These are phyloP conservation scores for Alosa alosa DNA, from an alignment of 2,113 vertebrate species.

Conservation along the genomic window DNA sequence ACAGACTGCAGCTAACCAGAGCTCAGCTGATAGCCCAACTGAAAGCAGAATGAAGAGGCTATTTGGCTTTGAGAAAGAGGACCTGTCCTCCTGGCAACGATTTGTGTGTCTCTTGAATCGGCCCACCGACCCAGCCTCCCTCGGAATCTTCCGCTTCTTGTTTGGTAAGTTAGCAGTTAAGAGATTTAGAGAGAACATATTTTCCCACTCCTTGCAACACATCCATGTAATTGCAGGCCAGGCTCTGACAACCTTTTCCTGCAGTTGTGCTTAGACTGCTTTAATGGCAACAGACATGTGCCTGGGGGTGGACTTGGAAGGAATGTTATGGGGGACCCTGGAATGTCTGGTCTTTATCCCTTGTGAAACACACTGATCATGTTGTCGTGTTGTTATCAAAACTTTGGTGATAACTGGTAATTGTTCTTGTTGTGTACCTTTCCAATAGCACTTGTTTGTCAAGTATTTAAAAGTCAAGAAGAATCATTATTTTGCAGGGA, in stretches of 20 bases:
- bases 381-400: too few species aligned
- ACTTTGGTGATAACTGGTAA: neutral
- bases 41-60: slow-evolving; percentile 68
- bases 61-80: slow-evolving; percentile 79
- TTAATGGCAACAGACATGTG: neutral
- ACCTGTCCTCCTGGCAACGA: slow-evolving; percentile 76
- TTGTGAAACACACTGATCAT: neutral
- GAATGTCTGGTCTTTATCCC: neutral
- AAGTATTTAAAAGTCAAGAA: neutral
- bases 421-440: neutral
- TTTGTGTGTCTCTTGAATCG: slow-evolving; percentile 80
- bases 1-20: slow-evolving; percentile 1
- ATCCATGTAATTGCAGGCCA: neutral
- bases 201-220: neutral
- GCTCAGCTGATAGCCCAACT: neutral
- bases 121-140: slow-evolving; percentile 80
- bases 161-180: slow-evolving; percentile 74
- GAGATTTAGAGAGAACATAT: neutral
- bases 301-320: neutral
- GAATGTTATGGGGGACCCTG: neutral
- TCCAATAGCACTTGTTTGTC: neutral
- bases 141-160: slow-evolving; percentile 84
- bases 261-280: neutral
- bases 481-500: neutral
- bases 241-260: neutral